phyloP scores from a whole-genome alignment of 2,888 invertebrate species.

The Drosophila algonquin region DNA sequence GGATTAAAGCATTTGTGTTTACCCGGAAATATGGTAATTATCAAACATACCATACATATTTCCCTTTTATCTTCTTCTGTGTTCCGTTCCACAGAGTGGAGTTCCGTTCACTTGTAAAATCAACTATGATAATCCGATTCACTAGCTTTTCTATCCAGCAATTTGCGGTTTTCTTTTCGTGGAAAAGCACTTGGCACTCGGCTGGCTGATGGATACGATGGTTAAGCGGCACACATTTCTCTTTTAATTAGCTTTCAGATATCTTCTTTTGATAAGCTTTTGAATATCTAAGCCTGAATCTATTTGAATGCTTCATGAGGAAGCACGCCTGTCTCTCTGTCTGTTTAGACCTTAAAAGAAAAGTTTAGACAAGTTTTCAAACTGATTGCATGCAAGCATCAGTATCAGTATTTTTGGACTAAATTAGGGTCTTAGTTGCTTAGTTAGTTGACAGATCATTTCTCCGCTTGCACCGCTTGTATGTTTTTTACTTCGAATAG shows the following conservation, averaged over 20 bases:
- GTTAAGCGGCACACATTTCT: too few species aligned
- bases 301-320: neutral
- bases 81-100: too few species aligned
- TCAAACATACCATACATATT: neutral
- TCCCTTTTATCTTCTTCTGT: too few species aligned
- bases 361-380: too few species aligned
- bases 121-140: neutral
- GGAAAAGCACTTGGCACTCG: neutral
- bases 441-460: too few species aligned
- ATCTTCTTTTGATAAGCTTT: neutral
- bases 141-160: neutral
- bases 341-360: too few species aligned
- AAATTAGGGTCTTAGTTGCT: too few species aligned
- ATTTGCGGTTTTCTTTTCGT: neutral
- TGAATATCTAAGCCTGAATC: neutral
- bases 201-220: neutral
- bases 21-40: neutral
- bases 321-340: neutral
- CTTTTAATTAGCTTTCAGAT: neutral
- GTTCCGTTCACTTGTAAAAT: too few species aligned
- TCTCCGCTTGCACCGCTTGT: too few species aligned
- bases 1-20: neutral
- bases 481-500: too few species aligned
- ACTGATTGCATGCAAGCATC: too few species aligned
- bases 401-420: too few species aligned